Base-by-base conservation (phyloP, 2,113 vertebrate genomes). In the Polyodon spathula region DNA sequence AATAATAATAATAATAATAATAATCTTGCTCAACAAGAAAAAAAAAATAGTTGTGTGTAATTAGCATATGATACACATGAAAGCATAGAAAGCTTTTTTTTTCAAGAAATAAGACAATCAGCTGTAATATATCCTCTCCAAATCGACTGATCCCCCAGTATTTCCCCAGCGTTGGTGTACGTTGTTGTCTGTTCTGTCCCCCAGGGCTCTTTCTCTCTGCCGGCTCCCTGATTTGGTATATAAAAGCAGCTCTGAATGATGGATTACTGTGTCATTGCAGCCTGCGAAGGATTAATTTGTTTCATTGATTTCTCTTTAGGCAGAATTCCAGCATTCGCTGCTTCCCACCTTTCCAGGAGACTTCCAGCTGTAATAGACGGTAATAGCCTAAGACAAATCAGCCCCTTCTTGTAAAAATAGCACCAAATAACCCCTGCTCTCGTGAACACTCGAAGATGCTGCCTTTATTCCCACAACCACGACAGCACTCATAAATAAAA, bases 301-400 rank as follows among this genome's bases (percentile, higher is more conserved):
- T 97, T 98, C 93, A 98, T 98, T 98, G 96, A 98, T 98, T 98
- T 97, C 93, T 97, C 93, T 97, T 98, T 98, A 98, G 96, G 95
- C 93, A 97, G 92, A 98, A 97, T 96, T 93, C 93, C 95, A 98
- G 92, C 91, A 89, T 92, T 93, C 90, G 89, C 91, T 85, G 89
- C 90, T 97, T 97, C 90, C 92, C 92, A 95, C 93, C 92, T 96
- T 93, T 95, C 86, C 83, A 80, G 72, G 79, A 90, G 90, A 92
- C 90, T 95, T 89, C 83, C 81, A 93, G 85, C 81, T 85, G 90
- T 97, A 97, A 97, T 89, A 93, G 92, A 96, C 93, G 91, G 89
- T 95, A 97, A 97, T 92, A 91, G 92, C 82, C 88, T 90, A 97
- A 94, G 93, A 97, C 92, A 94, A 95, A 97, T 94, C 93, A 96